Conservation (phyloP, 2,888 invertebrate genomes). For the Nephrotoma appendiculata region DNA sequence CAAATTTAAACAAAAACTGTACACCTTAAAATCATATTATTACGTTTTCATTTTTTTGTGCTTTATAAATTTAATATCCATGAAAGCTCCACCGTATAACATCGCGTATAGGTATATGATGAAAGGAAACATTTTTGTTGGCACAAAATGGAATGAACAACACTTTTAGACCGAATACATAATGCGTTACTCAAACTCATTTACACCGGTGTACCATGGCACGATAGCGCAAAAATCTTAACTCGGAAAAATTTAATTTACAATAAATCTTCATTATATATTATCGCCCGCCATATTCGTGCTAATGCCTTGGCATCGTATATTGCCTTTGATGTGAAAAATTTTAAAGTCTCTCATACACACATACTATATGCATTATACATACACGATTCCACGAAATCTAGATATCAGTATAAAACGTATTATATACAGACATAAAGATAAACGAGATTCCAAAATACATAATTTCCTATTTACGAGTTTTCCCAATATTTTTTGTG, state of each 20-base stretch:
- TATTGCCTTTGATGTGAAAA: not conserved
- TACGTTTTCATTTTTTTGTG: not conserved
- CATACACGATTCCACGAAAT: not conserved
- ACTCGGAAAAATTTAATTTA: not conserved
- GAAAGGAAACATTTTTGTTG: not conserved
- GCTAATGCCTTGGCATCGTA: not conserved
- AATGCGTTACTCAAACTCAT: not conserved
- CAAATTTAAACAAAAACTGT: not conserved
- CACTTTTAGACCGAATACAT: not conserved
- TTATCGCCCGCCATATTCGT: not conserved
- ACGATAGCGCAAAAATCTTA: too few species aligned
- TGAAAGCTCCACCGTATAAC: not conserved
- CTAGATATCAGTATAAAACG: not conserved
- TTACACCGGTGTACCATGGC: not conserved
- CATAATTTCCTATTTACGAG: not conserved
- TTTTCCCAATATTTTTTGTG: not conserved
- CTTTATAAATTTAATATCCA: not conserved
- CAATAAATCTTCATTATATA: not conserved
- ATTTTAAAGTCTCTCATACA: not conserved
- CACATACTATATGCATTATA: not conserved
- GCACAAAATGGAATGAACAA: not conserved
- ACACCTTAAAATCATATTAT: not conserved
- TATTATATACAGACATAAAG: not conserved
- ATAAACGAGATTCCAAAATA: not conserved
- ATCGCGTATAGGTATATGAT: not conserved